Evolutionary conservation across 2,797 vertebrate genomes (phyloP).

Genomic region (Hapalemur alaotrensis): DNA sequence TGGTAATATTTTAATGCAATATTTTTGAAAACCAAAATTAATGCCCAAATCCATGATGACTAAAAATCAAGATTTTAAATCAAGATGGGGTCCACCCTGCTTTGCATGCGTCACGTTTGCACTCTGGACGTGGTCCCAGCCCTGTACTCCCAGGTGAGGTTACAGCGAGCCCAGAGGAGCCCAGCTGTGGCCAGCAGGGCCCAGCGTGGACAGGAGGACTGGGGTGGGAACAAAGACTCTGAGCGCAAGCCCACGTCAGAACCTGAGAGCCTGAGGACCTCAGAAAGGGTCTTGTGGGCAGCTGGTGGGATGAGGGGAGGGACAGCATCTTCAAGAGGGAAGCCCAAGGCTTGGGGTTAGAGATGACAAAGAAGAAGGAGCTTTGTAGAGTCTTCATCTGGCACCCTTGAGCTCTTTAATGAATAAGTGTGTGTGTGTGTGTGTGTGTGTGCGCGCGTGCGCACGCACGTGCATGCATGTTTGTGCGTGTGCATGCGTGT

Average conservation of each 20-base stretch:
- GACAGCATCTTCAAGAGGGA: not conserved
- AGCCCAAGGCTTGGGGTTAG: not conserved
- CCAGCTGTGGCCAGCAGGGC: fast-evolving
- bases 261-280: not conserved
- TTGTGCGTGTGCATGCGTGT: not conserved
- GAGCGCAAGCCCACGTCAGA: not conserved
- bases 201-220: not conserved
- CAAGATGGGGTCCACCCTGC: not conserved
- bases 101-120: not conserved
- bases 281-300: not conserved
- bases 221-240: not conserved
- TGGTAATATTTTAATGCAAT: not conserved
- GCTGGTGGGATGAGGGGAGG: too few relatives aligned
- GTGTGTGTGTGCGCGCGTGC: too few relatives aligned
- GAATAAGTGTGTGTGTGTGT: not conserved
- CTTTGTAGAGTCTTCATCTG: not conserved
- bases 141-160: not conserved
- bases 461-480: too few relatives aligned
- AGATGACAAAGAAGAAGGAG: not conserved
- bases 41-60: not conserved
- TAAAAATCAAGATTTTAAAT: not conserved
- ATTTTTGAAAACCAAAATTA: not conserved
- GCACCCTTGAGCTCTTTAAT: not conserved
- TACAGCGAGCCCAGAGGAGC: not conserved
- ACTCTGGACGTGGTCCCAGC: not conserved